Base-by-base conservation (phyloP, 1,140 invertebrate species). In the Nixonia krombeini region DNA sequence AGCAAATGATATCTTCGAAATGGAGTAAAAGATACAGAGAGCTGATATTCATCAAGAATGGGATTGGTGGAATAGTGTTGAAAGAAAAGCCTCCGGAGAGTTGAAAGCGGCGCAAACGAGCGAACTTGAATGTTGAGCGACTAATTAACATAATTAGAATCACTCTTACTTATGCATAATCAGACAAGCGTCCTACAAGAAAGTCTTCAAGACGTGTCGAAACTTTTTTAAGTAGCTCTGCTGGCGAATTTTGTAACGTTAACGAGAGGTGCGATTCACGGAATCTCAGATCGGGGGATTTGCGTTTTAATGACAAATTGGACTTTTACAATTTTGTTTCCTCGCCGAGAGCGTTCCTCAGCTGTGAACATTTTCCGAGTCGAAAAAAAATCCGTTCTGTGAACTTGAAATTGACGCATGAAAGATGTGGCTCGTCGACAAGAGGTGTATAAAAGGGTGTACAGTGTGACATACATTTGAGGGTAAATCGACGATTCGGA, bases 101-200 rank as follows among this genome's bases (percentile, higher is more conserved):
- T 55, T 29, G 31, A 63, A 69, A 63, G 59, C 55, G 50, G 58
- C 38, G 58, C 66, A 59, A 69, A 69, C 66, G 58, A 69, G 66
- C 53, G 44, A 69, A 69, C 53, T 69, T 69, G 53, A 52, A 69
- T 58, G 65, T 63, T 58, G 49, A 69, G 61, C 64, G 68, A 73
- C 70, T 74, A 76, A 76, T 76, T 74, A 74, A 70, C 69, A 74
- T 76, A 74, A 76, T 74, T 72, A 71, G 66, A 76, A 73, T 76
- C 71, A 76, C 69, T 76, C 69, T 75, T 70, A 67, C 66, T 71
- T 69, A 74, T 74, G 68, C 58, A 69, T 69, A 69, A 53, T 69
- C 65, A 62, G 53, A 16, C 35, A 38, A 44, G 29, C 15, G 37
- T 21, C 28, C 51, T 13, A 40, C 40, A 55, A 45, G 42, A 13